Conservation (phyloP, 2,797 vertebrate genomes). For the Melanotaenia maccullochi region DNA sequence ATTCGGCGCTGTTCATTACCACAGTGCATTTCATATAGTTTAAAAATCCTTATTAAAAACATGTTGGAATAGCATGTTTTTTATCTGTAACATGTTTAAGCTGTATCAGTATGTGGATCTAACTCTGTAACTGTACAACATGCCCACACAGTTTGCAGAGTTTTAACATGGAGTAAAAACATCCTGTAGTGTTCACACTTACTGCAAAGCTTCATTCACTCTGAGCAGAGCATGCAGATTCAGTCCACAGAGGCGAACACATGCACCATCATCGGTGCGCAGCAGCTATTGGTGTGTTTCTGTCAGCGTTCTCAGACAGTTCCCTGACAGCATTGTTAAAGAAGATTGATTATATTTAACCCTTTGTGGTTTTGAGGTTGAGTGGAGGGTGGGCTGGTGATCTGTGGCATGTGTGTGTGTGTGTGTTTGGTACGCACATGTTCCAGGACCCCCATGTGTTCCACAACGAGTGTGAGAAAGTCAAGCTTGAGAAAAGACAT, state of each 20-base stretch:
- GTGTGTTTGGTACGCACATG: conserved; percentile 74
- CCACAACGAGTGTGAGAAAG: conserved; percentile 74
- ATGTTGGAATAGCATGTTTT: background rate
- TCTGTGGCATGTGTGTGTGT: conserved; percentile 68
- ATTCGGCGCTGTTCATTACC: background rate
- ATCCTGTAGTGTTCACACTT: background rate
- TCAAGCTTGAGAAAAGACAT: conserved; percentile 82
- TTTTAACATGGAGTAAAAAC: background rate
- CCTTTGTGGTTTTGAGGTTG: conserved; percentile 83
- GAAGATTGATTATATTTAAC: conserved; percentile 86
- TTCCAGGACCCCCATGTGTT: conserved; percentile 72
- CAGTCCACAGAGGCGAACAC: conserved; percentile 16
- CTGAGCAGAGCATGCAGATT: conserved; percentile 26
- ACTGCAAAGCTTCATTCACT: conserved; percentile 10
- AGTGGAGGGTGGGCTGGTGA: conserved; percentile 74
- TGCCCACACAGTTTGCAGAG: background rate
- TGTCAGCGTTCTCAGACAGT: conserved; percentile 70
- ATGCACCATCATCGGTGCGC: conserved; percentile 26
- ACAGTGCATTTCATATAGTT: background rate
- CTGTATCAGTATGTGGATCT: background rate
- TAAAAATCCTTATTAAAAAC: background rate
- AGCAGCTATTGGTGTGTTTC: conserved; percentile 63
- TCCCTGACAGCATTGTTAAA: conserved; percentile 81
- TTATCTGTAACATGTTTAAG: background rate
- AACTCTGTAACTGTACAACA: no score